These are phyloP conservation scores for Bujurquina vittata DNA, from an alignment of 2,113 vertebrate genomes.

Conservation along the genomic window DNA sequence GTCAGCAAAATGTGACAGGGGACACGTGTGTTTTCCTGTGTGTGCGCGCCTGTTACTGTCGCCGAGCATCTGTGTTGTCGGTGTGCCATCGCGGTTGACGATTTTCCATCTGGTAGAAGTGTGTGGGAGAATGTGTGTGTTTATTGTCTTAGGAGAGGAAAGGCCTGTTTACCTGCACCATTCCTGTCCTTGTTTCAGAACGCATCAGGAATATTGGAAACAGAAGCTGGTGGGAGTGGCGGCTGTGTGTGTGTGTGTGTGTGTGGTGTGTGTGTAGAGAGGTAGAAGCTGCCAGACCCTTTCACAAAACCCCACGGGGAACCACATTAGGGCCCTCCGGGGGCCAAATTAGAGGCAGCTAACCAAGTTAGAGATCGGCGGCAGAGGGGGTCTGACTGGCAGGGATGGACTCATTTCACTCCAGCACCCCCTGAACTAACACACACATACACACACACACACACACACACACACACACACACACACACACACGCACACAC, in stretches of 20 bases:
- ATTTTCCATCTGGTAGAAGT: slow-evolving; percentile 52
- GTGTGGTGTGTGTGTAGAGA: neutral
- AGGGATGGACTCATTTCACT: slow-evolving; percentile 52
- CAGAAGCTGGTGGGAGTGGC: slow-evolving; percentile 42
- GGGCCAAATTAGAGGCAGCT: slow-evolving; percentile 72
- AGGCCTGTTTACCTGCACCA: slow-evolving; percentile 44
- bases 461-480: slow-evolving; percentile 28
- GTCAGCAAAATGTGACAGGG: slow-evolving; percentile 69
- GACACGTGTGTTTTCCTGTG: slow-evolving; percentile 1
- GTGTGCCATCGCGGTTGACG: slow-evolving; percentile 31
- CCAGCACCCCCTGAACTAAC: neutral
- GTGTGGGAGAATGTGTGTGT: neutral
- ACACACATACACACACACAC: slow-evolving; percentile 15
- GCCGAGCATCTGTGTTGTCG: slow-evolving; percentile 62
- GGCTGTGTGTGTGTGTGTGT: slow-evolving; percentile 5
- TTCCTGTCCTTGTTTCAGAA: slow-evolving; percentile 10
- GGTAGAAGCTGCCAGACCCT: slow-evolving; percentile 45
- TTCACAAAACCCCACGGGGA: slow-evolving; percentile 49
- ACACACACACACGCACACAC: slow-evolving; percentile 11
- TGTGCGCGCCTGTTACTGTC: slow-evolving; percentile 15
- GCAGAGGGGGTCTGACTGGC: slow-evolving; percentile 59
- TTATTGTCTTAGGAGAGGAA: slow-evolving; percentile 30
- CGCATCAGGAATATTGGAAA: slow-evolving; percentile 47
- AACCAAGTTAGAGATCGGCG: slow-evolving; percentile 68
- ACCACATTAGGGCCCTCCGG: slow-evolving; percentile 63